These are phyloP conservation scores for Pemphredon lugubris DNA, from an alignment of 2,888 invertebrate genomes.

Conservation along the genomic window DNA sequence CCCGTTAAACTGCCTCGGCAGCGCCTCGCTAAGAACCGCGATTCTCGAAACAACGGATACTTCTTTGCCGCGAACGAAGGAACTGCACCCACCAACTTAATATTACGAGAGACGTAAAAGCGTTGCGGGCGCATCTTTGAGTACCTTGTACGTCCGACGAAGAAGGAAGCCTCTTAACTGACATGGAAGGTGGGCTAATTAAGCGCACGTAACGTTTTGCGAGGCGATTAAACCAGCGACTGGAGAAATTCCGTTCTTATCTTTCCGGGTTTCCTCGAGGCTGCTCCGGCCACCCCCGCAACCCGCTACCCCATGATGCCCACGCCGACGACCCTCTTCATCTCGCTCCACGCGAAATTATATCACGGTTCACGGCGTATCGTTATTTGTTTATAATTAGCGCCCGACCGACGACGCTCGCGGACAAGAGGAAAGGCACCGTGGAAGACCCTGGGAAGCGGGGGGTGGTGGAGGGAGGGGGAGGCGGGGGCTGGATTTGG, in stretches of 20 bases:
- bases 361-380: conserved; percentile 30
- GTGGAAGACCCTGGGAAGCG: too few species aligned
- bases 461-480: conserved; percentile 1
- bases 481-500: conserved; percentile 45
- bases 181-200: conserved; percentile 51
- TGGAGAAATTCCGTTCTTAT: conserved; percentile 51
- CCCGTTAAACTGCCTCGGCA: neutral
- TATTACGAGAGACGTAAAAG: conserved; percentile 40
- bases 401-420: conserved; percentile 23
- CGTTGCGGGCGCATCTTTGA: conserved; percentile 23
- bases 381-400: conserved; percentile 70
- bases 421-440: conserved; percentile 38
- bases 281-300: neutral
- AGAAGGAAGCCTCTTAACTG: conserved; percentile 56
- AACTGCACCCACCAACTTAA: conserved; percentile 8
- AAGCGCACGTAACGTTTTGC: conserved; percentile 56
- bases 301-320: neutral
- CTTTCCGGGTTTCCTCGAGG: conserved; percentile 24
- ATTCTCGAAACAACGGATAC: neutral
- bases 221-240: conserved; percentile 55
- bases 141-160: conserved; percentile 32
- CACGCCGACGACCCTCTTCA: neutral
- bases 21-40: neutral
- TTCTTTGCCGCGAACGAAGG: neutral
- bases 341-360: conserved; percentile 26